phyloP scores from a whole-genome alignment of 1,140 invertebrate species.

The Neelides sp. region DNA sequence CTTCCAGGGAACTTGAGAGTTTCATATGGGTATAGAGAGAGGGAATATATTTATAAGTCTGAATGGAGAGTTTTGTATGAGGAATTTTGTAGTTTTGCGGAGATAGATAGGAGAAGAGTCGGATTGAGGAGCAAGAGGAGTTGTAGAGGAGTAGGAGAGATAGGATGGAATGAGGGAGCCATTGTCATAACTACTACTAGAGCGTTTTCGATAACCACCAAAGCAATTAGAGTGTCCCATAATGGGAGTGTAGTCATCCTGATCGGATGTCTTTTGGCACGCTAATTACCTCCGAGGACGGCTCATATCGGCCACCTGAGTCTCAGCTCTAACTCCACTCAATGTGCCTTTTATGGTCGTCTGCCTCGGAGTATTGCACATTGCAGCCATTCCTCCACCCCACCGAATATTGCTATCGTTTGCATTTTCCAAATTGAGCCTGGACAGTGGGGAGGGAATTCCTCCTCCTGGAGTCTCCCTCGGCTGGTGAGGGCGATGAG shows the following conservation, averaged over 20 bases:
- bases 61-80: too few relatives aligned
- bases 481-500: too few relatives aligned
- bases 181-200: slow-evolving; percentile 19
- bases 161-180: slow-evolving; percentile 11
- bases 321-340: slow-evolving; percentile 17
- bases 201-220: slow-evolving; percentile 28
- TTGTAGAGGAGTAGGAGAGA: slow-evolving; percentile 8
- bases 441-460: background rate
- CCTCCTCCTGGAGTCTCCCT: background rate
- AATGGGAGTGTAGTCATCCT: slow-evolving; percentile 24
- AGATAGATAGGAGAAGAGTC: background rate
- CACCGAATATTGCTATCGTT: slow-evolving; percentile 23
- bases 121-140: background rate
- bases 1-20: too few relatives aligned
- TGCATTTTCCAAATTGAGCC: slow-evolving; percentile 26
- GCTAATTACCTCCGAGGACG: slow-evolving; percentile 30
- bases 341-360: slow-evolving; percentile 30
- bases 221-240: slow-evolving; percentile 28
- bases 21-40: too few relatives aligned
- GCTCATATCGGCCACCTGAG: slow-evolving; percentile 29
- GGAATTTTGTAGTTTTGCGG: background rate
- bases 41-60: too few relatives aligned
- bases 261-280: slow-evolving; percentile 29
- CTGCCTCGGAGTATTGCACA: background rate
- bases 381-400: background rate